Evolutionary conservation across 2,888 invertebrate genomes (phyloP).

Genomic region (Melieria crassipennis): DNA sequence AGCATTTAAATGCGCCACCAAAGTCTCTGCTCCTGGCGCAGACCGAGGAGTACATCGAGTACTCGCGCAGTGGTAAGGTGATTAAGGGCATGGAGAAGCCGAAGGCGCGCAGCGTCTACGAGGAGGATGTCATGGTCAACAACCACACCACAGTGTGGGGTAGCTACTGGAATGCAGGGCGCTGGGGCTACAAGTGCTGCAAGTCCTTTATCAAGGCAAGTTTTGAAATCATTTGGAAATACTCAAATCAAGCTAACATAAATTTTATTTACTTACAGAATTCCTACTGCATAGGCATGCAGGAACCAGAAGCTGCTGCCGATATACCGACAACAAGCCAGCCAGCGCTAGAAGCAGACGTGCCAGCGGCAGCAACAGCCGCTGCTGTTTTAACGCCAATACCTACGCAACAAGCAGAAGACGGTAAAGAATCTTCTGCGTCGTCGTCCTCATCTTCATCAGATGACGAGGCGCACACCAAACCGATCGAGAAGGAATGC

Average conservation of each 20-base stretch:
- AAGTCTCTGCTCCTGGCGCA: constrained; percentile 88
- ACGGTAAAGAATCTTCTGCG: constrained; percentile 30
- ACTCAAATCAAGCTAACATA: neutral
- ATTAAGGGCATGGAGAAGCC: constrained; percentile 89
- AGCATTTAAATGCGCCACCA: constrained; percentile 89
- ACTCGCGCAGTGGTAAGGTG: constrained; percentile 91
- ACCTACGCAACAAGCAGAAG: constrained; percentile 27
- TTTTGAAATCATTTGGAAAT: neutral
- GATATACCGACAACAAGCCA: constrained; percentile 43
- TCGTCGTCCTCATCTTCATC: constrained; percentile 52
- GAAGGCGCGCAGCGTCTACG: constrained; percentile 86
- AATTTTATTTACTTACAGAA: constrained; percentile 41
- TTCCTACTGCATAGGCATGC: constrained; percentile 60
- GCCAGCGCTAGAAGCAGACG: neutral
- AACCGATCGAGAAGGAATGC: constrained; percentile 39
- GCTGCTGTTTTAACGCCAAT: constrained; percentile 33
- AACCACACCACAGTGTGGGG: constrained; percentile 98
- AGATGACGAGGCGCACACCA: constrained; percentile 66
- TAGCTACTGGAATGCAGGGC: constrained; percentile 91
- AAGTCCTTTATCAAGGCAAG: constrained; percentile 77
- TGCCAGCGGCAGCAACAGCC: constrained; percentile 8
- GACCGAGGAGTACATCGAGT: constrained; percentile 95
- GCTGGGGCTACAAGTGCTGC: constrained; percentile 98
- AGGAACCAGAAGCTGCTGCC: constrained; percentile 48
- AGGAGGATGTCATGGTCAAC: constrained; percentile 90